These are phyloP conservation scores for Phyto melanocephala DNA, from an alignment of 2,888 invertebrate genomes.

Conservation along the genomic window DNA sequence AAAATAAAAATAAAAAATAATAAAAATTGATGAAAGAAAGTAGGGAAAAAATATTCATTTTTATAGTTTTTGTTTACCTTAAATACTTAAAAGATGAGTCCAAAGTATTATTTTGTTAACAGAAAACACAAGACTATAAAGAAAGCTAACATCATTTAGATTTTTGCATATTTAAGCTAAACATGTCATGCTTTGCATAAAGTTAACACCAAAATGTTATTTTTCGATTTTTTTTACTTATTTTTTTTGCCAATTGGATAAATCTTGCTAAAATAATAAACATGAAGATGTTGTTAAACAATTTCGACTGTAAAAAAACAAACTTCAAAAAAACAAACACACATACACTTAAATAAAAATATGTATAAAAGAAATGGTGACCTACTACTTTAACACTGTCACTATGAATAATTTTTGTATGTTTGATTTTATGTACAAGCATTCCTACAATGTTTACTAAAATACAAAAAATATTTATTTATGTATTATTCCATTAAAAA, in stretches of 20 bases:
- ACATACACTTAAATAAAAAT: not conserved
- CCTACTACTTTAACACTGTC: conserved; percentile 35
- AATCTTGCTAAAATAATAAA: conserved; percentile 31
- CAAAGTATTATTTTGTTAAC: not conserved
- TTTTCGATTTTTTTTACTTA: not conserved
- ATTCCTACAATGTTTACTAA: no score
- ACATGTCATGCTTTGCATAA: conserved; percentile 63
- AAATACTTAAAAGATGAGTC: conserved; percentile 1
- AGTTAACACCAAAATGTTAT: conserved; percentile 55
- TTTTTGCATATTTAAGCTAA: conserved; percentile 59
- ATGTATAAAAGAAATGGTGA: conserved; percentile 24
- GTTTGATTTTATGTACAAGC: not conserved
- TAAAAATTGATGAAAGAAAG: not conserved
- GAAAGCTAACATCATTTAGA: conserved; percentile 31
- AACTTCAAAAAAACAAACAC: not conserved
- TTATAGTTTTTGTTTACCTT: not conserved
- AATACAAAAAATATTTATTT: not conserved
- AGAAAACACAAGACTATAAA: not conserved
- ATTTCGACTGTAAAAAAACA: not conserved
- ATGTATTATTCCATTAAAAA: not conserved
- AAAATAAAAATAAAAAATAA: no score
- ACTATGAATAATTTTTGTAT: not conserved
- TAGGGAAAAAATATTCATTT: conserved; percentile 5
- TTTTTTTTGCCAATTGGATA: conserved; percentile 5
- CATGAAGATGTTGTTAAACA: conserved; percentile 45